phyloP scores from a whole-genome alignment of 1,140 invertebrate species.

The Plutomurus gul region DNA sequence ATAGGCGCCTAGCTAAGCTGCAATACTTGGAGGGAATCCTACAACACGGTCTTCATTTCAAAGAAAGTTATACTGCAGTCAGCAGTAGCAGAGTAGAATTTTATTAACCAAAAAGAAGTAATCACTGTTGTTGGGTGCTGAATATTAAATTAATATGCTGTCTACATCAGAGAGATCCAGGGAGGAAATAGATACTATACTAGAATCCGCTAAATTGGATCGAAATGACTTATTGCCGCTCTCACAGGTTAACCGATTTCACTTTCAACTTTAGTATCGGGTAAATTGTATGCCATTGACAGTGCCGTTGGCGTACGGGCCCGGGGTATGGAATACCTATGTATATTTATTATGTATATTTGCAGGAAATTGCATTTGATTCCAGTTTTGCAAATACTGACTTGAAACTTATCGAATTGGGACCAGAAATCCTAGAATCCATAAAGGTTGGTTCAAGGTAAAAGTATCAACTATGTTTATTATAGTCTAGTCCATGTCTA shows the following conservation, averaged over 20 bases:
- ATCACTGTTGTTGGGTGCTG: background rate
- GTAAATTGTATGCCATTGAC: background rate
- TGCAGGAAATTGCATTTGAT: constrained; percentile 38
- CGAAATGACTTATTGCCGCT: background rate
- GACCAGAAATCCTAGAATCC: constrained; percentile 66
- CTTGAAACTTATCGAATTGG: constrained; percentile 65
- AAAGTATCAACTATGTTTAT: constrained; percentile 43
- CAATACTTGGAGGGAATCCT: too few relatives aligned
- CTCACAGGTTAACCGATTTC: background rate
- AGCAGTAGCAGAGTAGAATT: too few relatives aligned
- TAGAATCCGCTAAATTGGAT: background rate
- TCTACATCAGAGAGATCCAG: background rate
- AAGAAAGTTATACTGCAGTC: too few relatives aligned
- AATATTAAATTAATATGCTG: background rate
- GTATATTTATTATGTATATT: background rate
- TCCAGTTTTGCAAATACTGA: constrained; percentile 33
- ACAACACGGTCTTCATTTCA: too few relatives aligned
- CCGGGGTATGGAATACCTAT: background rate
- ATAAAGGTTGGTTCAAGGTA: constrained; percentile 65
- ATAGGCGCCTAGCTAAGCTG: too few relatives aligned
- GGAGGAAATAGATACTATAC: background rate
- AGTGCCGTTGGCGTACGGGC: background rate
- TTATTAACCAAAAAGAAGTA: too few relatives aligned
- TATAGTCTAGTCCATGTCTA: background rate
- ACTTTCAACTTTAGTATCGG: background rate